These are phyloP conservation scores for Dascyllus trimaculatus DNA, from an alignment of 2,113 vertebrate genomes.

Conservation along the genomic window DNA sequence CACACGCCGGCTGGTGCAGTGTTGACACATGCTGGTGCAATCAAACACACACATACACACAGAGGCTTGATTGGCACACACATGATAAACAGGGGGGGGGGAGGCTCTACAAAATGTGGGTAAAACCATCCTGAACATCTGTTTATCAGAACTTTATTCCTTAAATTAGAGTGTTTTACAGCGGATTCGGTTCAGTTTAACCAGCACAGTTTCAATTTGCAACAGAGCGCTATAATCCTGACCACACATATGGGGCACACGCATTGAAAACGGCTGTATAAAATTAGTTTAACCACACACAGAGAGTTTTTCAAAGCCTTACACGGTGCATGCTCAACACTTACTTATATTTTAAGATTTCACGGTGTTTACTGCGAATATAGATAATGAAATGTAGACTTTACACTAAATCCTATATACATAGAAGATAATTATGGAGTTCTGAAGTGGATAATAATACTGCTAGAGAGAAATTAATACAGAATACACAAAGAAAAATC, in stretches of 20 bases:
- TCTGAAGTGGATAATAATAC: not conserved
- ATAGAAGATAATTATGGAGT: conserved; percentile 2
- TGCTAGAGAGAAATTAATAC: not conserved
- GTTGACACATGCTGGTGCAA: conserved; percentile 66
- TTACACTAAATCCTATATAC: conserved; percentile 4
- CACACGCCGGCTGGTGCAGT: conserved; percentile 41
- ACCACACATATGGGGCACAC: not conserved
- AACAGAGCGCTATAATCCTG: not conserved
- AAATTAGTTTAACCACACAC: not conserved
- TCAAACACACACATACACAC: conserved; percentile 42
- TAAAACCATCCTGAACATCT: conserved; percentile 18
- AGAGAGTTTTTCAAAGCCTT: not conserved
- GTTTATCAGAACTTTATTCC: not conserved
- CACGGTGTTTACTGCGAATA: conserved; percentile 17
- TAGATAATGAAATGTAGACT: conserved; percentile 29
- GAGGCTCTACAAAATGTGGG: conserved; percentile 6
- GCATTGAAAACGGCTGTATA: not conserved
- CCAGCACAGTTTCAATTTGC: conserved; percentile 1
- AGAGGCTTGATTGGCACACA: conserved; percentile 44
- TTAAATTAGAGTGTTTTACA: not conserved
- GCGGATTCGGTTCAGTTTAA: not conserved
- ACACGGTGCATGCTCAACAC: not conserved
- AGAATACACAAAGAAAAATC: not conserved
- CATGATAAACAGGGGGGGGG: conserved; percentile 5
- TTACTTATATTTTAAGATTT: not conserved